Evolutionary conservation across 2,113 vertebrate genomes (phyloP), one percentile per base, ranked within the genome.

Genomic region (Sebastes schlegelii): DNA sequence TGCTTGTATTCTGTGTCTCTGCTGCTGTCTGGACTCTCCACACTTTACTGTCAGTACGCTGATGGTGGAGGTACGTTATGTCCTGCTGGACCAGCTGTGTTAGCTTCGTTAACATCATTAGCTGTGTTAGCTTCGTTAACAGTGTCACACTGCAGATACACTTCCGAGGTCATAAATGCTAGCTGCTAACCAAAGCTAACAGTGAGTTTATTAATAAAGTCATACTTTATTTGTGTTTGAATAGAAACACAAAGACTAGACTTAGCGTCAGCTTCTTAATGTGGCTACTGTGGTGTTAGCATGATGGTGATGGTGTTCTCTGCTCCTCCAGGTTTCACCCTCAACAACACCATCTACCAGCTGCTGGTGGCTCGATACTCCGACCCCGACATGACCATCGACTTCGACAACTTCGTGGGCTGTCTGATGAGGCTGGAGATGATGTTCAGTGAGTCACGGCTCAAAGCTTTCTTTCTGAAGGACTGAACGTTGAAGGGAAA

Each of bases 371-470:
- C 52, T 0, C 93, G 96, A 21, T 97, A 96, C 0, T 85, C 95
- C 0, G 91, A 93, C 64, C 71, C 89, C 14, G 91, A 95, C 73
- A 91, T 98, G 83, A 94, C 93, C 72, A 72, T 98, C 0, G 94
- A 97, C 88, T 99, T 99, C 0, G 95, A 98, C 5, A 94, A 96
- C 91, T 99, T 98, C 0, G 91, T 97, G 61, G 92, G 93, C 17
- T 98, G 97, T 46, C 83, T 98, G 92, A 95, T 97, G 83, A 90
- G 95, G 16, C 90, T 98, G 92, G 98, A 99, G 94, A 95, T 87
- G 51, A 95, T 99, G 87, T 98, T 98, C 94, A 95, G 97, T 98
- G 92, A 97, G 97, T 93, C 26, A 26, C 26, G 26, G 26, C 2
- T 26, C 26, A 26, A 26, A 26, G 26, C 26, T 26, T 26, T 26